Conservation (phyloP, 2,888 invertebrate genomes). For the Drosophila barbarae region DNA sequence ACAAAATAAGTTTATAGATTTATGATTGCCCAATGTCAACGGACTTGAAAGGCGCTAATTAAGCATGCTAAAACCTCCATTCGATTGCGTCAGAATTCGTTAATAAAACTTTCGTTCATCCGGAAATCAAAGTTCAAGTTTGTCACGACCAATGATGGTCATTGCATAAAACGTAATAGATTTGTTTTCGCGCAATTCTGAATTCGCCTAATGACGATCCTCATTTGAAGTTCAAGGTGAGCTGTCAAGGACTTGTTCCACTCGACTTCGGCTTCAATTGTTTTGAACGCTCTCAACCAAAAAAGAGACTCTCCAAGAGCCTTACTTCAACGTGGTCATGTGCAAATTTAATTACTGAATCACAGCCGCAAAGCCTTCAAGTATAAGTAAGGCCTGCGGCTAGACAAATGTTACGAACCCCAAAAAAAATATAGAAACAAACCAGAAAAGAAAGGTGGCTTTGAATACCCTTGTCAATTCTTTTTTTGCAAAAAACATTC, state of each 20-base stretch:
- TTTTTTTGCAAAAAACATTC: slow-evolving; percentile 7
- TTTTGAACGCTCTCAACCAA: slow-evolving; percentile 37
- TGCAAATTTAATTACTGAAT: slow-evolving; percentile 67
- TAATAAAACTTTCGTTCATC: slow-evolving; percentile 13
- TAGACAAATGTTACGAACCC: slow-evolving; percentile 13
- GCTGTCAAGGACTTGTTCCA: slow-evolving; percentile 57
- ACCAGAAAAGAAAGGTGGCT: slow-evolving; percentile 25
- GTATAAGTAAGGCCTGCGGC: slow-evolving; percentile 24
- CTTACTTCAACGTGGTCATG: slow-evolving; percentile 25
- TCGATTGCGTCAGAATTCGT: slow-evolving; percentile 14
- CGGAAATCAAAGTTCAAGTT: slow-evolving; percentile 32
- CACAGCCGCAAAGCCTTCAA: slow-evolving; percentile 37
- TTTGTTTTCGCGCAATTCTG: slow-evolving; percentile 22
- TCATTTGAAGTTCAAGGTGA: slow-evolving; percentile 27
- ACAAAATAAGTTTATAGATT: slow-evolving; percentile 1
- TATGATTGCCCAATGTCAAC: slow-evolving; percentile 10
- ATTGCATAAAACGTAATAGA: slow-evolving; percentile 7
- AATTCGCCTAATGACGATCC: slow-evolving; percentile 19
- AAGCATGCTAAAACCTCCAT: not conserved
- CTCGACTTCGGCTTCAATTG: slow-evolving; percentile 48
- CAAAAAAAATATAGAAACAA: not conserved
- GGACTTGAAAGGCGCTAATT: slow-evolving; percentile 21
- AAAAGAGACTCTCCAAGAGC: slow-evolving; percentile 41
- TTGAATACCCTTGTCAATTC: slow-evolving; percentile 27
- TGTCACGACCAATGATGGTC: slow-evolving; percentile 11